Evolutionary conservation across 1,140 invertebrate species (phyloP), one percentile per base, ranked within the genome.

Genomic region (Achroia grisella): DNA sequence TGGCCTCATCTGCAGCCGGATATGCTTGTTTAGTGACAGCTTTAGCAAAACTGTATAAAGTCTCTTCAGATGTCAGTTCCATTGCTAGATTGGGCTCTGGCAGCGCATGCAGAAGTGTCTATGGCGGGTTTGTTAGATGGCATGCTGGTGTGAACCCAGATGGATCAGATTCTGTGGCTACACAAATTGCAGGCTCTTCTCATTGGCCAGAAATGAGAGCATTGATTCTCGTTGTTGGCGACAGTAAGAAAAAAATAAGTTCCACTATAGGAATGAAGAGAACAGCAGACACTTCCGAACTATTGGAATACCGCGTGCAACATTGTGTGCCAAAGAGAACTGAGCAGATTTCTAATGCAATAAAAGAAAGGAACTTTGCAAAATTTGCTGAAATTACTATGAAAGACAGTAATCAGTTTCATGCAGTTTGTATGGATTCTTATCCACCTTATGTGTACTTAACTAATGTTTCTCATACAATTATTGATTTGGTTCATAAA

Each of bases 341-440:
- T 1, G 69, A 89, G 40, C 68, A 87, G 47, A 96, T 98, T 40
- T 89, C 88, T 49, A 61, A 89, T 65, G 95, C 97, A 6, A 98
- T 99, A 40, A 42, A 87, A 23, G 62, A 90, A 0, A 93, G 89
- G 71, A 89, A 99, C 87, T 99, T 99, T 82, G 54, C 89, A 29
- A 89, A 78, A 39, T 98, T 99, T 89, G 97, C 95, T 17, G 91
- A 95, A 78, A 88, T 99, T 6, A 98, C 97, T 10, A 99, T 99
- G 94, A 92, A 92, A 82, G 98, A 99, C 68, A 98, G 97, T 40
- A 99, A 99, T 90, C 95, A 98, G 79, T 92, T 99, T 63, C 98
- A 99, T 88, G 96, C 97, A 1, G 89, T 97, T 23, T 97, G 95
- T 64, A 74, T 97, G 34, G 98, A 99, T 76, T 96, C 97, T 0